Base-by-base conservation (phyloP, 2,113 vertebrate genomes). In the Riparia riparia region DNA sequence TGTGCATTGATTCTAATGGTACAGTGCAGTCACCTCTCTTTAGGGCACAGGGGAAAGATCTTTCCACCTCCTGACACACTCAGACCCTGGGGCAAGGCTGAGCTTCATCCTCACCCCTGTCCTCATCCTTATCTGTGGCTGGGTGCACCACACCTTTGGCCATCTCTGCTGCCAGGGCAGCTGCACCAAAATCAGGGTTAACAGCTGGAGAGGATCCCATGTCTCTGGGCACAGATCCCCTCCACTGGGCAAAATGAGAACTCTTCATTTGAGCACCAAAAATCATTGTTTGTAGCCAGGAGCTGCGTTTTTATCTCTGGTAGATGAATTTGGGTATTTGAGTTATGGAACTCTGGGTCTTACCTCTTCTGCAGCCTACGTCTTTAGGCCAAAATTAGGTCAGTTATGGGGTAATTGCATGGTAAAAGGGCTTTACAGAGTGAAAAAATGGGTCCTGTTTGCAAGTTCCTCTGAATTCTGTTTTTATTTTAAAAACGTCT, bases 1-100 rank as follows among this genome's bases (percentile, higher is more conserved):
- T 6, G 5, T 0, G 0, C 34, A 18, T 11, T 0, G 1, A 22
- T 32, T n/a, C 45, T 45, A 11, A 25, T 5, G 34, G 6, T 31
- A 49, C 19, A 57, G 25, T 28, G 28, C 45, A 39, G 34, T 32
- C 49, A 16, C 10, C 8, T 51, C 24, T 66, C 6, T 8, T 76
- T 6, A n/a, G 69, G 39, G 39, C 5, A 17, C 19, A 31, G 2
- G 4, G 16, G 7, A 7, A 65, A 49, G 15, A 20, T 19, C 22
- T 14, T 41, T 57, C 26, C 17, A 64, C 32, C 12, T 54, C 50
- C 29, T 50, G 51, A 31, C 37, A 50, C 22, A 8, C 15, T 72
- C 34, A 90, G 76, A 2, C 69, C 41, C 6, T 32, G 37, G 14
- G 37, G 8, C 29, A 57, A 20, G 20, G 60, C 26, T 72, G n/a